Base-by-base conservation (phyloP, 2,797 vertebrate genomes). In the Gambelia wislizenii region DNA sequence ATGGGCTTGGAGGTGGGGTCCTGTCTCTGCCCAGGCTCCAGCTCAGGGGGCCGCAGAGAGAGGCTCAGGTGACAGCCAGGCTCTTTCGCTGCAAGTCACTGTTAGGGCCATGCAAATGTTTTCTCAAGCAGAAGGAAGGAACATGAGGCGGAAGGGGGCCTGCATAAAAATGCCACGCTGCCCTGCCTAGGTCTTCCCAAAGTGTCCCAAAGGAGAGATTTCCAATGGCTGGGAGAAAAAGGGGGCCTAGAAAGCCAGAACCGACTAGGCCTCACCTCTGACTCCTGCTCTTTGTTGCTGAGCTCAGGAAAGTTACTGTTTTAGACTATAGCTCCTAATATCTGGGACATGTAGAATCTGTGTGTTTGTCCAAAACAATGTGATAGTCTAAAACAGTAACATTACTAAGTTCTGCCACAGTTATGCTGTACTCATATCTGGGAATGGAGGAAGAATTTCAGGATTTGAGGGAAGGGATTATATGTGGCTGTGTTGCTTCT, bases 1-100 rank as follows among this genome's bases (percentile, higher is more conserved):
- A n/a, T 9, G 79, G 84, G 87, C 79, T 33, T 86, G 87, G 87
- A 86, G 84, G 64, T 70, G 84, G 87, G 87, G 75, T 64, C 56
- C 59, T 49, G 49, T n/a, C 87, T 83, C 42, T 42, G 80, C 87
- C 84, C 87, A 69, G 83, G 10, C 87, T 89, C 33, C 79, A 20
- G 86, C 89, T 76, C 86, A n/a, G 33, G 1, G 49, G 77, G 87
- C 86, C 78, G 10, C 90, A 47, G 61, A 80, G 86, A 87, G 84
- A 79, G 79, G 75, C 87, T 87, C 80, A 14, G 74, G 79, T 89
- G 87, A 86, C 81, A 67, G 27, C 52, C 0, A 16, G 72, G 52
- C 16, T 36, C 72, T 44, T 44, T 25, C 20, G 16, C 89, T 22
- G 36, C 30, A 49, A 22, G 74, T 10, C 39, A 4, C 59, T 72